Conservation (phyloP, 2,888 invertebrate species). For the Volucella inanis region DNA sequence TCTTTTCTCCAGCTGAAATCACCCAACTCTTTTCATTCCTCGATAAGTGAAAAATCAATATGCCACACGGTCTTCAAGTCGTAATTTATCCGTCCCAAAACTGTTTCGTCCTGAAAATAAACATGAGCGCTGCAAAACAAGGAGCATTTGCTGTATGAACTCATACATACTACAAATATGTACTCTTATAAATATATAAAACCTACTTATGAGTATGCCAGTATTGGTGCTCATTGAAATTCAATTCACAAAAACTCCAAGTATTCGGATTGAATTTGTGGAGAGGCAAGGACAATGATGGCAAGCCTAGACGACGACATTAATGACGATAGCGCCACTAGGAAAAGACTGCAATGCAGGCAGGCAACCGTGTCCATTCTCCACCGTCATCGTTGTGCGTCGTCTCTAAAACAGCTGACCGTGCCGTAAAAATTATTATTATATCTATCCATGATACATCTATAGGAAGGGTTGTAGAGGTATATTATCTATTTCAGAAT, state of each 20-base stretch:
- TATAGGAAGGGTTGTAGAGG: background rate
- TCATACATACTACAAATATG: background rate
- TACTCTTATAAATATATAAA: too few relatives aligned
- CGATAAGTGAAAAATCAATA: constrained; percentile 51
- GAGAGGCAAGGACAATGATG: constrained; percentile 32
- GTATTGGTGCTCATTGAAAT: constrained; percentile 29
- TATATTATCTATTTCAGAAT: constrained; percentile 33
- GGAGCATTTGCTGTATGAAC: background rate
- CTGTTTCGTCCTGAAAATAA: constrained; percentile 29
- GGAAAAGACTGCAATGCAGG: constrained; percentile 60
- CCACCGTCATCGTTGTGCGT: background rate
- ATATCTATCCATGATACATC: constrained; percentile 2
- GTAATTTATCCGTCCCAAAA: constrained; percentile 31
- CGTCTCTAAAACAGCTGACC: constrained; percentile 63
- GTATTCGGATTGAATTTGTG: constrained; percentile 6
- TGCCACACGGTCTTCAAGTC: constrained; percentile 8
- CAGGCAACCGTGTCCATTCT: background rate
- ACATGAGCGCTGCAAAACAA: constrained; percentile 4
- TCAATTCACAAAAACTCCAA: constrained; percentile 14
- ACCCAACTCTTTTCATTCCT: background rate
- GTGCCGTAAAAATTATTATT: background rate
- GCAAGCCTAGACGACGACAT: constrained; percentile 1
- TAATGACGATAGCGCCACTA: constrained; percentile 18
- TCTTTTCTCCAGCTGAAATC: constrained; percentile 1
- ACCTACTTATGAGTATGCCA: too few relatives aligned